Evolutionary conservation across 2,888 invertebrate species (phyloP), one percentile per base, ranked within the genome.

Genomic region (Criorhina ranunculi): DNA sequence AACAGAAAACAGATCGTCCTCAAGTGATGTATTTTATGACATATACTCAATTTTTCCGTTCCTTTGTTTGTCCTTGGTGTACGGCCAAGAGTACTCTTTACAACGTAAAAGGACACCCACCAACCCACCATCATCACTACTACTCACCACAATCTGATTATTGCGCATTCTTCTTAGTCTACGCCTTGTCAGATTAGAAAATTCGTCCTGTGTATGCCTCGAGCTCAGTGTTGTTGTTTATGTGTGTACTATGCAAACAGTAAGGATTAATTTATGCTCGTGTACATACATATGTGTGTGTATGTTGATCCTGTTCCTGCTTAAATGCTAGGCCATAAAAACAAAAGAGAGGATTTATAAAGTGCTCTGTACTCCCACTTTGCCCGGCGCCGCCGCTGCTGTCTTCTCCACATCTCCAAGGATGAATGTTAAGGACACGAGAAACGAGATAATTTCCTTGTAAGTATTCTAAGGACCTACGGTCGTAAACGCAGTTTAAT

Each of bases 401-500:
- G 9, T 46, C 24, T 33, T 51, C 55, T 17, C 29, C 11, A 15
- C 53, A 51, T n/a, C 33, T 57, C 44, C 40, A 35, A 53, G 60
- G 46, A 51, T 80, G 76, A 73, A 79, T 66, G 79, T 76, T 70
- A 49, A 80, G 69, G 64, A 72, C 76, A 67, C 70, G 29, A 80
- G 75, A 60, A 80, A 76, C 53, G 80, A 80, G 85, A 80, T 85
- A 80, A 85, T 80, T 85, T 85, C 76, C 80, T 80, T 85, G 80
- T 80, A 85, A 83, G 83, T 79, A 69, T 79, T 79, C 79, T 57
- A 69, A 80, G 85, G 85, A 80, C 73, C 70, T 85, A 76, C 75
- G 70, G 64, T 80, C 76, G 80, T 85, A 85, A 80, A 80, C 69
- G 70, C 80, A 69, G 44, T 76, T 80, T 85, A 76, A 85, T 85